Evolutionary conservation across 2,888 invertebrate genomes (phyloP), one percentile per base, ranked within the genome.

Genomic region (Elegia similella): DNA sequence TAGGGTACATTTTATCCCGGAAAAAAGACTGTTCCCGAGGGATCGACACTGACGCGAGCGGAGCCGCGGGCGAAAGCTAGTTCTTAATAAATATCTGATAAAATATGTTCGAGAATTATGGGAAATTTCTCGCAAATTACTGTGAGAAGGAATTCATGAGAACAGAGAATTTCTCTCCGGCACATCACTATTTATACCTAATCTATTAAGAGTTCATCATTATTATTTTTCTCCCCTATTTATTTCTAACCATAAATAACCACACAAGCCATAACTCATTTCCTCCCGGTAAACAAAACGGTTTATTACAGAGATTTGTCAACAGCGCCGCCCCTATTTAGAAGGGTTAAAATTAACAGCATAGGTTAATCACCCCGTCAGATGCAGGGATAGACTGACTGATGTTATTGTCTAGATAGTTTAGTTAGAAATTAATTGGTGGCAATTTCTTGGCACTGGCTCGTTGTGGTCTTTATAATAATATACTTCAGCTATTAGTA

Each of bases 311-410:
- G 34, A 50, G 13, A 50, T 50, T 48, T 50, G 50, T 50, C 50
- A 50, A 50, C 50, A 50, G 6, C 50, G 50, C 50, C 46, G 50
- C 50, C 34, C 50, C 50, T 50, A 50, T 50, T 50, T 54, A 55
- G 54, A 34, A 44, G 54, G 54, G 54, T 55, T 55, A 55, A 55
- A 55, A 32, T 55, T 55, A 55, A 55, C 54, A 46, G 54, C 44
- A 44, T 17, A 16, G 54, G 54, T 55, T 44, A 44, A 32, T 55
- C 30, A 55, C 54, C 54, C 54, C 46, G 12, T 10, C 32, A 30
- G 50, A 34, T 30, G 32, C 34, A 50, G 50, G 13, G 16, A 15
- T 48, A 50, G 16, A 15, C 34, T 15, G 32, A 34, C 34, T 50
- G 23, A 7, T 12, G 15, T 34, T 17, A 34, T 47, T 32, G 23